A percentile compares a stretch with the other conserved stretches of the same genome.
These are phyloP conservation scores for Gallinago paraguaiae DNA, from an alignment of 2,113 vertebrate genomes.

Conservation along the genomic window DNA sequence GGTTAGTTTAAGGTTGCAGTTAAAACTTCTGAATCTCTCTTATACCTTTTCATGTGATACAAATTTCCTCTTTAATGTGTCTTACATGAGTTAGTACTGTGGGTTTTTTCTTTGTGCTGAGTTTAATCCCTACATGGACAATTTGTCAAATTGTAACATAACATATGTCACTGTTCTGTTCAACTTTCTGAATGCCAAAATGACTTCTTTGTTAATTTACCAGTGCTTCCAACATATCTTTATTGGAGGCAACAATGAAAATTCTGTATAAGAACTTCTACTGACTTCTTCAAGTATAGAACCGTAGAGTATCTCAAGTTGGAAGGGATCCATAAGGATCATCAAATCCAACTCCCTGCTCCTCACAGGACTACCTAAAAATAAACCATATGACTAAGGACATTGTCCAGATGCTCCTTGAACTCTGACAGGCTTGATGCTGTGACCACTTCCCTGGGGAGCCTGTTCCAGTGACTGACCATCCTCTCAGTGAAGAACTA, in stretches of 20 bases:
- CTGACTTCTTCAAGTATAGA: neutral
- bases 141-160: neutral
- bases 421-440: neutral
- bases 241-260: neutral
- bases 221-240: neutral
- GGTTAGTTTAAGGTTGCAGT: neutral
- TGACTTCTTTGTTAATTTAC: neutral
- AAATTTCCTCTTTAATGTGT: neutral
- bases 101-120: neutral
- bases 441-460: accelerated
- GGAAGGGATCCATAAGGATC: neutral
- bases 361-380: neutral
- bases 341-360: neutral
- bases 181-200: neutral
- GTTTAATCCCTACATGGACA: neutral
- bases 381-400: neutral
- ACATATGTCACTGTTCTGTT: neutral
- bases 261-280: neutral
- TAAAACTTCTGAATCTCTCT: neutral
- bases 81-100: neutral
- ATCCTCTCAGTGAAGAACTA: neutral
- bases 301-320: neutral
- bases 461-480: neutral
- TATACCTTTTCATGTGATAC: neutral
- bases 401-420: accelerated